phyloP scores from a whole-genome alignment of 2,113 vertebrate genomes.

The Cricetomys ansorgei region DNA sequence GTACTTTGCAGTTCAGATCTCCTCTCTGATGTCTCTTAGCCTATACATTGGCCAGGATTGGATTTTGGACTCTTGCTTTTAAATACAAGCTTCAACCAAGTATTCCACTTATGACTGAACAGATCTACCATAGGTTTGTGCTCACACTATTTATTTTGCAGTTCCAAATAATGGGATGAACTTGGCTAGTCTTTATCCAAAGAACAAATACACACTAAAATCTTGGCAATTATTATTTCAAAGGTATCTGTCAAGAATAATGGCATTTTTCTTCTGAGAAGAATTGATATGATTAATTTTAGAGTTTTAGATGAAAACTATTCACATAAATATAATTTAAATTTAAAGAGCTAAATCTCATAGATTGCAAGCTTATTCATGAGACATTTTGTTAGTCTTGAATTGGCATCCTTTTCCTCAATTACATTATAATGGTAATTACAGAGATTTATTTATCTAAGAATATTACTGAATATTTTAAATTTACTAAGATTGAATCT shows the following conservation, averaged over 20 bases:
- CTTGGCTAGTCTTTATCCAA: background rate
- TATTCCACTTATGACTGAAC: background rate
- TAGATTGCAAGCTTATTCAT: constrained; percentile 53
- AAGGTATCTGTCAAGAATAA: background rate
- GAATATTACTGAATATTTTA: constrained; percentile 22
- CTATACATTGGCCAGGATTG: background rate
- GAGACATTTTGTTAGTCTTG: constrained; percentile 56
- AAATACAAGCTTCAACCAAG: background rate
- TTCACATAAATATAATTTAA: constrained; percentile 71
- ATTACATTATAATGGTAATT: background rate
- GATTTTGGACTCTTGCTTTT: background rate
- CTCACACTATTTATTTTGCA: background rate
- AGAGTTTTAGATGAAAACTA: constrained; percentile 32
- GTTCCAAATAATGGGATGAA: constrained; percentile 26
- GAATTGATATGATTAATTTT: constrained; percentile 57
- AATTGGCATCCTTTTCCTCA: constrained; percentile 35
- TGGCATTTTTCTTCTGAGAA: constrained; percentile 47
- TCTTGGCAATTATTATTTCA: constrained; percentile 4
- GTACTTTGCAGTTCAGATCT: constrained; percentile 7
- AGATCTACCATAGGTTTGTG: background rate
- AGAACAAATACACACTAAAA: constrained; percentile 58
- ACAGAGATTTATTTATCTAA: constrained; percentile 56
- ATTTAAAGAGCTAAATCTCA: constrained; percentile 29
- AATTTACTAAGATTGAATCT: background rate
- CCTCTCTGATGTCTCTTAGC: background rate